Evolutionary conservation across 2,888 invertebrate genomes (phyloP).

Genomic region (Mylabris sibirica): DNA sequence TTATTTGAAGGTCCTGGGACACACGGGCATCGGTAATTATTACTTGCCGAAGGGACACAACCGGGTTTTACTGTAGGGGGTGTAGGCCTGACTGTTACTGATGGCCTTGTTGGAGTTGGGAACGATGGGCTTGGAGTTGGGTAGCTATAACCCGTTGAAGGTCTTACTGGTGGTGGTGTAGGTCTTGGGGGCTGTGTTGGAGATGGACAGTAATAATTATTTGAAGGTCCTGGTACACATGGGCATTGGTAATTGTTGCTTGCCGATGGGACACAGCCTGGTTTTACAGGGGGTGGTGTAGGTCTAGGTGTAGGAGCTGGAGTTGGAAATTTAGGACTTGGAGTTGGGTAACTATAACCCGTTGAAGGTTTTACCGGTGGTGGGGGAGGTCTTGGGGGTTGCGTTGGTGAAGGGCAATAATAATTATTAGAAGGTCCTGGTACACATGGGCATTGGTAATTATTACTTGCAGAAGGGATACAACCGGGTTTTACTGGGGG

Average conservation of each 20-base stretch:
- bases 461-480: slow-evolving; percentile 9
- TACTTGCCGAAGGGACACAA: slow-evolving; percentile 11
- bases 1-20: background rate
- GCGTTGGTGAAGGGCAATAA: background rate
- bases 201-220: slow-evolving; percentile 22
- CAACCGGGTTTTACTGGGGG: slow-evolving; percentile 1
- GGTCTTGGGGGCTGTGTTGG: slow-evolving; percentile 19
- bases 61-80: background rate
- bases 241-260: slow-evolving; percentile 15
- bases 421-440: background rate
- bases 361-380: background rate
- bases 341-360: background rate
- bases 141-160: background rate
- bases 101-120: background rate
- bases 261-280: background rate
- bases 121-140: slow-evolving; percentile 13
- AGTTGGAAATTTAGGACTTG: slow-evolving; percentile 17
- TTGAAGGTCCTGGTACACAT: background rate
- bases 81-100: background rate
- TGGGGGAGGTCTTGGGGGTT: background rate
- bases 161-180: slow-evolving; percentile 17
- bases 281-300: background rate
- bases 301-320: background rate
- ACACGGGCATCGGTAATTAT: slow-evolving; percentile 12
- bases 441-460: slow-evolving; percentile 12